These are phyloP conservation scores for Clarias magur DNA, from an alignment of 2,113 vertebrate genomes.

Conservation along the genomic window DNA sequence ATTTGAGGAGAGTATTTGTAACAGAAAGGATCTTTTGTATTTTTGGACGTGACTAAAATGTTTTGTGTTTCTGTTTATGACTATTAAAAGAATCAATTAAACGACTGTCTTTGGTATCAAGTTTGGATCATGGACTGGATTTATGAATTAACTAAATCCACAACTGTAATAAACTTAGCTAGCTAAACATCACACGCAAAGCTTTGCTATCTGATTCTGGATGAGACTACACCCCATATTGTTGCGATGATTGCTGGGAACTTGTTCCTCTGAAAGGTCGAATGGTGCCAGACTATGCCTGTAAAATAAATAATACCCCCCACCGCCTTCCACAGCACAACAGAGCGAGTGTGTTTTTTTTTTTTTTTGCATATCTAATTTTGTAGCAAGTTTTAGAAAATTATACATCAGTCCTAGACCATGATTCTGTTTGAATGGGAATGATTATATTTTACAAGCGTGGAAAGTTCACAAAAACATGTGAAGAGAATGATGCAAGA, in stretches of 20 bases:
- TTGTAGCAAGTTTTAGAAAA: background rate
- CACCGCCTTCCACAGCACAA: background rate
- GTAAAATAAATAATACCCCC: background rate
- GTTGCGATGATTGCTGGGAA: background rate
- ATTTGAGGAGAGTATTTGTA: background rate
- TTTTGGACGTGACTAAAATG: slow-evolving; percentile 11
- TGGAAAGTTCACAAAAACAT: background rate
- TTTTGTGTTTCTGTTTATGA: slow-evolving; percentile 29
- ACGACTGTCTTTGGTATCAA: background rate
- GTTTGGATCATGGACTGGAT: background rate
- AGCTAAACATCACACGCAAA: background rate
- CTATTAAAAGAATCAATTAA: slow-evolving; percentile 42
- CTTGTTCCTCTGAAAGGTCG: background rate
- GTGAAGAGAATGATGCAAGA: background rate
- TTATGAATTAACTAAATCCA: background rate
- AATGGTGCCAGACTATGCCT: background rate
- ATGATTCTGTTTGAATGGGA: background rate
- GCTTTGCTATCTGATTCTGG: background rate
- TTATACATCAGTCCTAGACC: no score
- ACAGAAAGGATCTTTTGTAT: slow-evolving; percentile 37
- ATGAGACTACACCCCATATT: background rate
- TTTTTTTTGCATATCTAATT: background rate
- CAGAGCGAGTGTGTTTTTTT: background rate
- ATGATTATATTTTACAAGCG: background rate
- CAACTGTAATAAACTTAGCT: background rate